Base-by-base conservation (phyloP, 2,113 vertebrate genomes). In the Lampris incognitus region DNA sequence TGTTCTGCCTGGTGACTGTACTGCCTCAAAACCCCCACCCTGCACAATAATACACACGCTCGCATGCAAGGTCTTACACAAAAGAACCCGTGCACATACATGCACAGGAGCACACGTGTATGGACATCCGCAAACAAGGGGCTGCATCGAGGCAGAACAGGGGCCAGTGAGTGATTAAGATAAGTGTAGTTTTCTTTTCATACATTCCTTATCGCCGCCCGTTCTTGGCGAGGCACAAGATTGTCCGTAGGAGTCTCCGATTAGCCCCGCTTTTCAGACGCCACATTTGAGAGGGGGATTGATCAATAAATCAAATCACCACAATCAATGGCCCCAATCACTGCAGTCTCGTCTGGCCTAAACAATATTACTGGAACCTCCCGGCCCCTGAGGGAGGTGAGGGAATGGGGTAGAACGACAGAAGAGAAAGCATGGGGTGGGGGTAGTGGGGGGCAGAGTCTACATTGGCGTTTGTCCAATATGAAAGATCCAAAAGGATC, bases 221-320 rank as follows among this genome's bases (percentile, higher is more conserved):
- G 88, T 96, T 96, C 95, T 95, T 93, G 93, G 94, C 84, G 93
- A 94, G 94, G 95, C 94, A 94, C 69, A 91, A 95, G 95, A 96
- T 89, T 94, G 96, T 96, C 95, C 94, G 85, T 90, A 94, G 95
- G 94, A 92, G 94, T 95, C 95, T 95, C 94, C 96, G 96, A 97
- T 97, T 97, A 97, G 95, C 95, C 93, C 94, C 92, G 92, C 96
- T 95, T 95, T 95, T 95, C 94, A 94, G 95, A 97, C 92, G 95
- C 95, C 95, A 96, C 95, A 95, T 96, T 97, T 85, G 94, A 96
- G 95, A 87, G 67, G 68, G 93, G 92, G 94, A 95, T 95, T 94
- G 96, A 99, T 99, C 98, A 96, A 99, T 99, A 98, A 98, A 98
- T 98, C 97, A 98, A 98, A 98, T 96, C 95, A 94, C 87, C 92